A percentile compares a stretch with the other conserved stretches of the same genome.
Conservation (phyloP, 2,797 vertebrate species). For the Malacoctenus gilli region DNA sequence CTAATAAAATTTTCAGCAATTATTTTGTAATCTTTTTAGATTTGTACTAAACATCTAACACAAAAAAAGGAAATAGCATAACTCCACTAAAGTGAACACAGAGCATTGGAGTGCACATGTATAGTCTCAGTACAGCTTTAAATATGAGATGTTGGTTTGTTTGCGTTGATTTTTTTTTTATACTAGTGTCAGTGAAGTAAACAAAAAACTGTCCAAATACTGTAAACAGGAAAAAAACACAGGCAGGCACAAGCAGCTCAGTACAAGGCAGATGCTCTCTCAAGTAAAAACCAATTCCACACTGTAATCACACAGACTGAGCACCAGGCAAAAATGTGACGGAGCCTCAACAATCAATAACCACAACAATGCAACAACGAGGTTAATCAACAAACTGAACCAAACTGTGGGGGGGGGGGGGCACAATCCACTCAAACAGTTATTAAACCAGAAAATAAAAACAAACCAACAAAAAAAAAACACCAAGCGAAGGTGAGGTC, state of each 20-base stretch:
- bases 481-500: no score
- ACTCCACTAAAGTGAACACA: no score
- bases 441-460: not conserved
- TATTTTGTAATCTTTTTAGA: no score
- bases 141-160: not conserved
- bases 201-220: not conserved
- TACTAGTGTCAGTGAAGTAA: slow-evolving; percentile 5
- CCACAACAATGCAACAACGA: slow-evolving; percentile 23
- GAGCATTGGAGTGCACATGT: slow-evolving; percentile 2
- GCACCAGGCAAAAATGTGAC: slow-evolving; percentile 8
- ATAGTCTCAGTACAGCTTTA: not conserved
- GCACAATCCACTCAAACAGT: not conserved
- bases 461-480: not conserved
- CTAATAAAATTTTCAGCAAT: no score
- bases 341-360: slow-evolving; percentile 23
- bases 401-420: not conserved
- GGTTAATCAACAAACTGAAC: slow-evolving; percentile 27
- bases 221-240: not conserved
- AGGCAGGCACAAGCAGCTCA: slow-evolving; percentile 1
- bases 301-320: slow-evolving; percentile 19
- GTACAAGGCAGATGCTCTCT: not conserved
- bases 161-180: no score
- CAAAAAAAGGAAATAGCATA: not conserved
- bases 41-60: not conserved
- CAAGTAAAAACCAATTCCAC: slow-evolving; percentile 20